phyloP scores from a whole-genome alignment of 1,140 invertebrate species.

The Micrasema minimum region DNA sequence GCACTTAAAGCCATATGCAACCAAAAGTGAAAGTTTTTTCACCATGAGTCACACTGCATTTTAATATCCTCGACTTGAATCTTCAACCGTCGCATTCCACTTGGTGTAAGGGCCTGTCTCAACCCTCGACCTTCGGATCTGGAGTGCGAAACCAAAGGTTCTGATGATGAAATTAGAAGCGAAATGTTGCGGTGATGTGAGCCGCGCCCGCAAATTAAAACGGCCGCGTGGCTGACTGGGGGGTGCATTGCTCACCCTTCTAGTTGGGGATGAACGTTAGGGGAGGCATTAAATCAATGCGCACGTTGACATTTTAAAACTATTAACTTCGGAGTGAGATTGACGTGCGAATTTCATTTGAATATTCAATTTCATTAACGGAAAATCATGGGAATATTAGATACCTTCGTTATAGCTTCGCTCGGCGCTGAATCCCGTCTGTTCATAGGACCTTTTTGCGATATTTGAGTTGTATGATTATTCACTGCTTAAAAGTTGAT shows the following conservation, averaged over 20 bases:
- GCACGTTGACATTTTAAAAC: conserved; percentile 38
- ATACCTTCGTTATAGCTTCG: too few relatives aligned
- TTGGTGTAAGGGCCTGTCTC: conserved; percentile 1
- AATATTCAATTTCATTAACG: conserved; percentile 25
- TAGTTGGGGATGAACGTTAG: neutral
- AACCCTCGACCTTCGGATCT: conserved; percentile 8
- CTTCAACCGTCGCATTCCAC: neutral
- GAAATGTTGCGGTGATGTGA: conserved; percentile 48
- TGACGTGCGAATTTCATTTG: conserved; percentile 12
- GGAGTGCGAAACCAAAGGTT: conserved; percentile 32
- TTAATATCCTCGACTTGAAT: too few relatives aligned
- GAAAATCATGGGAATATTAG: too few relatives aligned
- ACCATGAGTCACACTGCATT: too few relatives aligned
- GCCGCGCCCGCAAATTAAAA: conserved; percentile 50
- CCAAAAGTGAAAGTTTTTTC: too few relatives aligned
- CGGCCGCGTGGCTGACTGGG: conserved; percentile 35
- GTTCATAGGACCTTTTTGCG: too few relatives aligned
- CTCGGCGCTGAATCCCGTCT: too few relatives aligned
- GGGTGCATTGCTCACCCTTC: conserved; percentile 12
- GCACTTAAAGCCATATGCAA: too few relatives aligned
- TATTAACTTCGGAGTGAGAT: conserved; percentile 30
- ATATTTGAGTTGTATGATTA: too few relatives aligned
- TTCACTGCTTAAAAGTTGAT: too few relatives aligned
- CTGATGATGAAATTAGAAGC: conserved; percentile 53
- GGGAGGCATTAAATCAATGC: conserved; percentile 33